phyloP scores from a whole-genome alignment of 2,888 invertebrate species.

The Neuroscelio doddi region DNA sequence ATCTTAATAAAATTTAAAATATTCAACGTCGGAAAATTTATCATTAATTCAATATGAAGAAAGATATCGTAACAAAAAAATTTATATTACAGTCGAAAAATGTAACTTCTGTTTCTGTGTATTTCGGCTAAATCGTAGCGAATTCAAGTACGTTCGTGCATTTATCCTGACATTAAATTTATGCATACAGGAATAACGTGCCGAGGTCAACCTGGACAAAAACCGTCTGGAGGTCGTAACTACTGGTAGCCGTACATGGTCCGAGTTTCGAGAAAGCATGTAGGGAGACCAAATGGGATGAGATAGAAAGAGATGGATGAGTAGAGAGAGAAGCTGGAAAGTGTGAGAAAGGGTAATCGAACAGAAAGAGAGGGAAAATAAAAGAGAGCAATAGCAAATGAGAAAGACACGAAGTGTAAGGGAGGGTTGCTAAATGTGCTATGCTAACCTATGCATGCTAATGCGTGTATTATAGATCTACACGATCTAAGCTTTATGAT shows the following conservation, averaged over 20 bases:
- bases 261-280: constrained; percentile 27
- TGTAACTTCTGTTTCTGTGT: constrained; percentile 10
- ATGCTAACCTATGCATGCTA: constrained; percentile 67
- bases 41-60: too few relatives aligned
- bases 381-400: constrained; percentile 22
- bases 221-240: constrained; percentile 50
- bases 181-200: constrained; percentile 53
- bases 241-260: constrained; percentile 32
- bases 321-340: constrained; percentile 21
- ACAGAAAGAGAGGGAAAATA: constrained; percentile 15
- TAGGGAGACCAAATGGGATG: constrained; percentile 15
- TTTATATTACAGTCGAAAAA: background rate
- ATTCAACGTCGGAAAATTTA: too few relatives aligned
- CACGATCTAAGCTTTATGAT: constrained; percentile 57
- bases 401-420: constrained; percentile 15
- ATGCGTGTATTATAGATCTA: constrained; percentile 61
- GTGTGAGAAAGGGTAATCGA: constrained; percentile 40
- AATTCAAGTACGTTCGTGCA: constrained; percentile 41
- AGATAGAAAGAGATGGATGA: constrained; percentile 23
- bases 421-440: constrained; percentile 60
- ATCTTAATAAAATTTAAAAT: too few relatives aligned
- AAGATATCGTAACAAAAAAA: background rate
- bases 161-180: constrained; percentile 52
- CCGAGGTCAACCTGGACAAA: constrained; percentile 44
- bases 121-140: constrained; percentile 20